phyloP scores from a whole-genome alignment of 2,888 invertebrate species.

The Matsumyia berberina region DNA sequence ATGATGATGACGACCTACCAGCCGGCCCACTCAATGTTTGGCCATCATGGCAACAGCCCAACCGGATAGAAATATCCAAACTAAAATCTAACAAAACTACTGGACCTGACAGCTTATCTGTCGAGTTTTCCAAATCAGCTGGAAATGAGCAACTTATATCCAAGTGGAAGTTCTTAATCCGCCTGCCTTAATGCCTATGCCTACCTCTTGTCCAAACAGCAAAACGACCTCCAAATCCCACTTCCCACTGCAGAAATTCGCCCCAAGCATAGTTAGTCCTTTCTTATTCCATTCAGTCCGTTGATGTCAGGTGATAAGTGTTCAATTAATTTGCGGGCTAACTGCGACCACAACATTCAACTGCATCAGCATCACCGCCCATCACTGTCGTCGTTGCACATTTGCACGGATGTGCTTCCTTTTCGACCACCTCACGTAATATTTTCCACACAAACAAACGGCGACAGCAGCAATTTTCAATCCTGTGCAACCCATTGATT shows the following conservation, averaged over 20 bases:
- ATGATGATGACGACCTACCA: too few relatives aligned
- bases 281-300: slow-evolving; percentile 11
- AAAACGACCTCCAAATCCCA: background rate
- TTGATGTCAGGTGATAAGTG: slow-evolving; percentile 50
- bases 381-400: too few relatives aligned
- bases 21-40: too few relatives aligned
- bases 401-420: background rate
- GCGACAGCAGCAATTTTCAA: slow-evolving; percentile 38
- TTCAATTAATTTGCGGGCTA: slow-evolving; percentile 67
- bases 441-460: slow-evolving; percentile 61
- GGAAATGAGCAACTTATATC: too few relatives aligned
- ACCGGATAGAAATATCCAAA: too few relatives aligned
- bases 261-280: slow-evolving; percentile 3
- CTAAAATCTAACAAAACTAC: too few relatives aligned
- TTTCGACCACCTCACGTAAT: slow-evolving; percentile 44
- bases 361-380: slow-evolving; percentile 30
- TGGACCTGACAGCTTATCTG: too few relatives aligned
- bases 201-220: too few relatives aligned
- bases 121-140: too few relatives aligned
- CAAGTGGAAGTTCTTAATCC: too few relatives aligned
- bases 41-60: too few relatives aligned
- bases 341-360: slow-evolving; percentile 41
- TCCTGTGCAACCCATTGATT: slow-evolving; percentile 56
- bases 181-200: too few relatives aligned
- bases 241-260: background rate